Evolutionary conservation across 2,888 invertebrate species (phyloP), one percentile per base, ranked within the genome.

Genomic region (Metalampra italica): DNA sequence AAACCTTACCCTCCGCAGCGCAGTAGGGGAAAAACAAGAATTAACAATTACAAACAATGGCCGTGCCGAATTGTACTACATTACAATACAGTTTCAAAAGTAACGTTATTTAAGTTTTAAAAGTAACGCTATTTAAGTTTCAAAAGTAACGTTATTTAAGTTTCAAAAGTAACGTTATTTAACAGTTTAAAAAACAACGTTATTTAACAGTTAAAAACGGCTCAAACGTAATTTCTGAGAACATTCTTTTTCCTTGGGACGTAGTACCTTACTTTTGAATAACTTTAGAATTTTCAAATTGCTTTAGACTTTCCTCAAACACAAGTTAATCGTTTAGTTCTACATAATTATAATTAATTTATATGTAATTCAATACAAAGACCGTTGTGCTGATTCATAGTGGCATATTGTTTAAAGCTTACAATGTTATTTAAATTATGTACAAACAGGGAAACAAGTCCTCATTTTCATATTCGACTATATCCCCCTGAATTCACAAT

Each of bases 21-120:
- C 36, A n/a, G 36, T n/a, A 8, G 36, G 36, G 36, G n/a, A 7
- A 58, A 53, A 65, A 50, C 54, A 61, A 57, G 59, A 60, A 62
- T 22, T 22, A 22, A 22, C 2, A 60, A 58, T 55, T 56, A 59
- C 62, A 67, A 71, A 71, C 60, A 68, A 67, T 76, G 79, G 79
- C 81, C 71, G 64, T 61, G 79, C 77, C 74, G 60, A 74, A 78
- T 78, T 80, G 71, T 71, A 79, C 77, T 80, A 79, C 52, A 63
- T 51, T 52, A 66, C 64, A 64, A 57, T 57, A 64, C 60, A 34
- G 13, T 41, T 46, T 43, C 30, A 34, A 46, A 40, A 46, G 11
- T 39, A 46, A 29, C 39, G 12, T 29, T 29, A 45, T n/a, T 32
- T 14, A 43, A 34, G 14, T 12, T 34, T 36, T 32, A n/a, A n/a